A percentile compares a stretch with the other conserved stretches of the same genome.
These are phyloP conservation scores for Cheirogaleus major DNA, from an alignment of 2,797 vertebrate species.

Conservation along the genomic window DNA sequence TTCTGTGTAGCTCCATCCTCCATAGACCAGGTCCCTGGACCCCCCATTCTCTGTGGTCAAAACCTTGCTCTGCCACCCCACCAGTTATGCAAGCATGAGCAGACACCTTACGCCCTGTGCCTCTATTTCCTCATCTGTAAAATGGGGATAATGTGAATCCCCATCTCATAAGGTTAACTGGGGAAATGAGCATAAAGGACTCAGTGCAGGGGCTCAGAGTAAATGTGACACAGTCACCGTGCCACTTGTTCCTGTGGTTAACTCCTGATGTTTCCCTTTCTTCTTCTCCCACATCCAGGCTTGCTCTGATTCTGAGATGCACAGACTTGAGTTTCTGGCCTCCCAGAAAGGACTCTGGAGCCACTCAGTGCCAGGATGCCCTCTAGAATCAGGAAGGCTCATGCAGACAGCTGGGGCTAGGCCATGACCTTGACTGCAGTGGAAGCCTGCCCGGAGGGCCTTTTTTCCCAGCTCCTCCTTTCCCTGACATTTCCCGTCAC, in stretches of 20 bases:
- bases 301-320: background rate
- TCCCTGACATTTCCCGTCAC: background rate
- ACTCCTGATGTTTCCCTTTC: background rate
- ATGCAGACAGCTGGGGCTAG: background rate
- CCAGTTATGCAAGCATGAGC: background rate
- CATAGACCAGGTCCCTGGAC: background rate
- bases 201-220: background rate
- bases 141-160: background rate
- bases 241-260: background rate
- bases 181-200: background rate
- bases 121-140: background rate
- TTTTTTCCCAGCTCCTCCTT: background rate
- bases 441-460: background rate
- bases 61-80: background rate
- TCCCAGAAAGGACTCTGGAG: background rate
- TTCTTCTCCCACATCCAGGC: background rate
- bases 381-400: background rate
- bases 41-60: background rate
- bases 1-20: background rate
- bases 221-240: accelerated
- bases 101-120: background rate
- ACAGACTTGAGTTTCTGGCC: background rate
- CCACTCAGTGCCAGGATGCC: background rate
- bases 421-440: background rate
- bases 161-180: background rate